Base-by-base conservation (phyloP, 2,113 vertebrate species). In the Amblyornis subalaris region DNA sequence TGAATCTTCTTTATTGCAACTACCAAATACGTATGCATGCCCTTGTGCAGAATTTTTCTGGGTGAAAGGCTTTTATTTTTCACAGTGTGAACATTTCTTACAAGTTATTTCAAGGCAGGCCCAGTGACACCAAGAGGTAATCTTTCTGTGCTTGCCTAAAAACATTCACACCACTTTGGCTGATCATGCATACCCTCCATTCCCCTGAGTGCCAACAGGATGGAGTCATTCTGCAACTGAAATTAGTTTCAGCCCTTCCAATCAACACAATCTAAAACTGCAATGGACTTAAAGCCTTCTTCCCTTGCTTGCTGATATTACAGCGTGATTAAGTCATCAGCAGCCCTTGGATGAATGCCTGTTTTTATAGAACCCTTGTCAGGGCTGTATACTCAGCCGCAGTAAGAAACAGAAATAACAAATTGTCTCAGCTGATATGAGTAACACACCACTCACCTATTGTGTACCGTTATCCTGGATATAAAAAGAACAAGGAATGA, bases 221-320 rank as follows among this genome's bases (percentile, higher is more conserved):
- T 95, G 78, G 44, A 84, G 48, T 85, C 69, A 89, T 55, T 67
- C 57, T 86, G 67, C 85, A 95, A 71, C 65, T 71, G 78, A 95
- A 96, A 50, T 77, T 77, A 88, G 70, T 88, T 95, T 93, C 61
- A 93, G 91, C 53, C 72, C 67, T 95, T 78, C 73, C 58, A 77
- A 74, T 86, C 61, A 88, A 84, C 36, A 70, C 74, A 92, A 51
- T 54, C 75, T 65, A 90, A 76, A 94, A 81, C 65, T 42, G 48
- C 44, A 94, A 86, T 2, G 28, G 83, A 90, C 74, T 73, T 64
- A n/a, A 79, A 88, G 53, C 75, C 62, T 70, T 58, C 76, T 94
- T 92, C 28, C 64, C 76, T 72, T 90, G 48, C 53, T 77, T 80
- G 79, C 64, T 91, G 89, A 48, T 94, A 70, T n/a, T 90, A 74